Evolutionary conservation across 2,113 vertebrate species (phyloP).

Genomic region (Australoheros scitulus): DNA sequence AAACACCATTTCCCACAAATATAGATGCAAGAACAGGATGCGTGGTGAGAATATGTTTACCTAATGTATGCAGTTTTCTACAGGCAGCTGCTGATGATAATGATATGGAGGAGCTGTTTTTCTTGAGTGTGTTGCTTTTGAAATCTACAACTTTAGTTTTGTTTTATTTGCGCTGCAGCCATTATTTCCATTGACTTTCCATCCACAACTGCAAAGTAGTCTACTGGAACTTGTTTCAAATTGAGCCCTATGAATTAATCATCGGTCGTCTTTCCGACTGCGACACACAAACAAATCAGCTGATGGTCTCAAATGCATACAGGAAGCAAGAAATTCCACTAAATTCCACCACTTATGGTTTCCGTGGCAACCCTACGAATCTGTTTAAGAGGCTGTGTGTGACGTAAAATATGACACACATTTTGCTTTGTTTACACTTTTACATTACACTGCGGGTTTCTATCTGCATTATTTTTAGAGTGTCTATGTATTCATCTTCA

Average conservation of each 20-base stretch:
- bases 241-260: not conserved
- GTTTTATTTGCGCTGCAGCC: not conserved
- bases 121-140: not conserved
- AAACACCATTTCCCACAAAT: not conserved
- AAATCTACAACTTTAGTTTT: not conserved
- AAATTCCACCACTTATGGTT: not conserved
- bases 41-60: no score
- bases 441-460: not conserved
- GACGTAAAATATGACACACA: not conserved
- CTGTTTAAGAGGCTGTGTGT: not conserved
- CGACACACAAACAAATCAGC: not conserved
- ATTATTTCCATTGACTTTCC: not conserved
- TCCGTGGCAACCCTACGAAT: not conserved
- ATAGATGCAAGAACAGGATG: not conserved
- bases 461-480: not conserved
- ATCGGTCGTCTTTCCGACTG: not conserved
- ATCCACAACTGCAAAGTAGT: not conserved
- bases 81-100: not conserved
- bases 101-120: not conserved
- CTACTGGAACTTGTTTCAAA: not conserved
- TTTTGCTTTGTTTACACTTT: not conserved
- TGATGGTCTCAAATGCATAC: not conserved
- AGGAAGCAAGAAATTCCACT: not conserved
- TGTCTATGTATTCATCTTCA: not conserved
- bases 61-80: not conserved